These are phyloP conservation scores for Synanthedon vespiformis DNA, from an alignment of 2,888 invertebrate species.

Conservation along the genomic window DNA sequence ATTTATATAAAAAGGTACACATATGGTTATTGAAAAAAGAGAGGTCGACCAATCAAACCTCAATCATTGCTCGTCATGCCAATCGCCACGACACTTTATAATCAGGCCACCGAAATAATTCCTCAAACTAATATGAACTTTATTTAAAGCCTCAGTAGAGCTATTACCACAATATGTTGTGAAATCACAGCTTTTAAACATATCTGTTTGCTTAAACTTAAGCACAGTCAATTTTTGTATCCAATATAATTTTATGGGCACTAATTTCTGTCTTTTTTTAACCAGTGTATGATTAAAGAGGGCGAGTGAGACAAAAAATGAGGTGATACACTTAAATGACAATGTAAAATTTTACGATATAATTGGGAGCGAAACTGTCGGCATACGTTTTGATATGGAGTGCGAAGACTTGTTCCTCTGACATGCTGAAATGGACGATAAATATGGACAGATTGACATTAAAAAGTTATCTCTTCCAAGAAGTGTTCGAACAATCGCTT, in stretches of 20 bases:
- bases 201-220: conserved; percentile 11
- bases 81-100: conserved; percentile 38
- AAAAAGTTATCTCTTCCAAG: conserved; percentile 21
- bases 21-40: not conserved
- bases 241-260: conserved; percentile 41
- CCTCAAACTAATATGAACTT: not conserved
- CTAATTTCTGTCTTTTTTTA: conserved; percentile 1
- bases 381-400: conserved; percentile 6
- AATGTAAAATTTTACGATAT: conserved; percentile 55
- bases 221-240: conserved; percentile 44
- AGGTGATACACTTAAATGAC: conserved; percentile 43
- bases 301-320: conserved; percentile 20
- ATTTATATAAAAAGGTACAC: not conserved
- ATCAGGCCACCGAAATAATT: conserved; percentile 20
- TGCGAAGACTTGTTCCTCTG: conserved; percentile 7
- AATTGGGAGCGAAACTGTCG: conserved; percentile 10
- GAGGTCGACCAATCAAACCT: not conserved
- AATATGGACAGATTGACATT: conserved; percentile 13
- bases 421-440: not conserved
- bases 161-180: conserved; percentile 9
- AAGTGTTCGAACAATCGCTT: conserved; percentile 5
- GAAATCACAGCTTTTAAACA: conserved; percentile 24
- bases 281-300: conserved; percentile 5
- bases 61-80: conserved; percentile 7
- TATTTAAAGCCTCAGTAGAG: not conserved